Evolutionary conservation across 2,888 invertebrate genomes (phyloP), one percentile per base, ranked within the genome.

Genomic region (Ethmia dodecea): DNA sequence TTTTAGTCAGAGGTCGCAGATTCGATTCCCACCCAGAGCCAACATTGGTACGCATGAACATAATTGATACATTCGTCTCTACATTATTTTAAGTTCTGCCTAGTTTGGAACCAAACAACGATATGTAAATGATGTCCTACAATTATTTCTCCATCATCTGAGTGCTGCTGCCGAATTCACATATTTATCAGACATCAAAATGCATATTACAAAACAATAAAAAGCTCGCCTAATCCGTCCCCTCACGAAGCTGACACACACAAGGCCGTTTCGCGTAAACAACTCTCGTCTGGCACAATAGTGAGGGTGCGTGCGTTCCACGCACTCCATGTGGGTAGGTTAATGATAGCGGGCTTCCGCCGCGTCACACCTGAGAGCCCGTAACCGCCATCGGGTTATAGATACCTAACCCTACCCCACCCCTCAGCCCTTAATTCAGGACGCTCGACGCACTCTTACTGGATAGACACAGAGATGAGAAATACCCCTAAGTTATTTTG

Each of bases 291-390:
- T 50, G 61, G 66, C 69, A 69, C 66, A 60, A 56, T 48, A 54
- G 61, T 68, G 70, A n/a, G 28, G 25, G 36, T 36, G 13, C 35
- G 38, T 20, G 31, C 20, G 12, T 26, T 10, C 6, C n/a, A 24
- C 31, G 33, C 29, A 30, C 12, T 10, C 5, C 28, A 60, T 60
- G 58, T 83, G 84, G 84, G 84, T 77, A 73, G 72, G 77, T 69
- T 86, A 86, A 86, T 86, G 86, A 84, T 79, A 76, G 84, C 63
- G 71, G 60, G 84, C 73, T 84, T 86, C 86, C 86, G 86, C 58
- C 70, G 68, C 86, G 86, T 86, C 86, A 87, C 86, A 87, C 86
- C 86, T 87, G 86, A 87, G 83, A 69, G 83, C 72, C 43, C 65
- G 59, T 79, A 87, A 87, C 86, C 86, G 86, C 72, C 86, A 72